Evolutionary conservation across 2,888 invertebrate genomes (phyloP).

Genomic region (Callyntrura sp.): DNA sequence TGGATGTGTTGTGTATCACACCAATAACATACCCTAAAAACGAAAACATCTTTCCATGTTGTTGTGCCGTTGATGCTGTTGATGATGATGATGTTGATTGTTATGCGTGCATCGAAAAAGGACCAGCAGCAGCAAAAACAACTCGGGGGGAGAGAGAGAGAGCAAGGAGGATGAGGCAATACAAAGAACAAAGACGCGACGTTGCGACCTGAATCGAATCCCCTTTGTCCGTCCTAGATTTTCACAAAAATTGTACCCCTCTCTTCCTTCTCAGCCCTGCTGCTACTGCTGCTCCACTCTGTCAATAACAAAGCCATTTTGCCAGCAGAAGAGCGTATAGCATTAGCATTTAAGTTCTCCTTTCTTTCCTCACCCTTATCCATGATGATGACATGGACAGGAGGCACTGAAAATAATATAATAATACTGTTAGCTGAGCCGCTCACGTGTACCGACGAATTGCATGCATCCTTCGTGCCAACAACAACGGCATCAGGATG

Average conservation of each 20-base stretch:
- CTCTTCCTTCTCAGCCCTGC: background rate
- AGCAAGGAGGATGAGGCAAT: conserved; percentile 33
- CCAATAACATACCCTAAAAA: conserved; percentile 21
- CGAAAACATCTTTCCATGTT: conserved; percentile 55
- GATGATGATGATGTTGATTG: conserved; percentile 24
- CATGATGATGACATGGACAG: background rate
- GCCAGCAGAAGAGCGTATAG: too few species aligned
- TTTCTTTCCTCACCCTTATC: conserved; percentile 56
- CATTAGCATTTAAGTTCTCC: background rate
- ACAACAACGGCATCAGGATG: conserved; percentile 5
- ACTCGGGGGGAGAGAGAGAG: background rate
- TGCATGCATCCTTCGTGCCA: conserved; percentile 46
- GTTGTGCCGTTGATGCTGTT: background rate
- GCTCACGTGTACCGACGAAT: conserved; percentile 42
- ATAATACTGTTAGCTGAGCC: background rate
- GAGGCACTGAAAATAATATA: background rate
- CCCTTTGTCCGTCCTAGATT: conserved; percentile 72
- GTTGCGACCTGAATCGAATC: conserved; percentile 66
- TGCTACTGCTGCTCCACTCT: background rate
- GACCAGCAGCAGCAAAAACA: conserved; percentile 16
- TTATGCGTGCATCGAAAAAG: conserved; percentile 23
- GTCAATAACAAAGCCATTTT: conserved; percentile 31
- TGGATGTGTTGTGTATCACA: background rate
- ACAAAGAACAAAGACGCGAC: conserved; percentile 66
- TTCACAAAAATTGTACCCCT: conserved; percentile 61